These are phyloP conservation scores for Eupithecia abbreviata DNA, from an alignment of 2,888 invertebrate genomes.

Conservation along the genomic window DNA sequence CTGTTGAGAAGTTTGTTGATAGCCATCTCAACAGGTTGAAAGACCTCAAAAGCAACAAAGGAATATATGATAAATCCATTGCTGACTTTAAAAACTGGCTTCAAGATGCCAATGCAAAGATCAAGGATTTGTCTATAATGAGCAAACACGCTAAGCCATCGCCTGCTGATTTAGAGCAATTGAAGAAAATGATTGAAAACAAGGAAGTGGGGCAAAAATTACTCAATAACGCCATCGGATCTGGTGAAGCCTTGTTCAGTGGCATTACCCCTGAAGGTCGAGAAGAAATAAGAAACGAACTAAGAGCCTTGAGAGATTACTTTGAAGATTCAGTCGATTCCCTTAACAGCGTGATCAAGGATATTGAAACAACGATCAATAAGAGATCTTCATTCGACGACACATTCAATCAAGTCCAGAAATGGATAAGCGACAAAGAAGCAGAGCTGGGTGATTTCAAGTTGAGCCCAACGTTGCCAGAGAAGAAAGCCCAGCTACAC, in stretches of 20 bases:
- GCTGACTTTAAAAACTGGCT: slow-evolving; percentile 91
- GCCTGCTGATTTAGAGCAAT: slow-evolving; percentile 89
- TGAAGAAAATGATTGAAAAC: slow-evolving; percentile 88
- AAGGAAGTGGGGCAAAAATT: slow-evolving; percentile 91
- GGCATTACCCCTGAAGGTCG: slow-evolving; percentile 94
- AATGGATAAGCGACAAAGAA: slow-evolving; percentile 92
- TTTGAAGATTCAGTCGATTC: slow-evolving; percentile 94
- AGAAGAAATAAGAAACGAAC: slow-evolving; percentile 91
- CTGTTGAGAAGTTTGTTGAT: slow-evolving; percentile 87
- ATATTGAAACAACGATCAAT: slow-evolving; percentile 93
- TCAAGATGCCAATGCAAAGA: slow-evolving; percentile 88
- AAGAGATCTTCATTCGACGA: slow-evolving; percentile 97
- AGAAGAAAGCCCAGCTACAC: slow-evolving; percentile 94
- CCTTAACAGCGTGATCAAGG: slow-evolving; percentile 92
- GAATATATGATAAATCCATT: slow-evolving; percentile 86
- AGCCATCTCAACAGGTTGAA: slow-evolving; percentile 88
- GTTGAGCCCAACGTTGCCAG: slow-evolving; percentile 90
- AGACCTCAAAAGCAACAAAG: slow-evolving; percentile 88
- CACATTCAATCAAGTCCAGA: slow-evolving; percentile 93
- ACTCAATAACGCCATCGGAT: slow-evolving; percentile 91
- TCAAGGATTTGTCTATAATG: slow-evolving; percentile 88
- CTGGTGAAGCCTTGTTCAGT: slow-evolving; percentile 94
- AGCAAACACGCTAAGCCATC: slow-evolving; percentile 91
- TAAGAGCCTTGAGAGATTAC: slow-evolving; percentile 90
- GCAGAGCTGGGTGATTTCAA: slow-evolving; percentile 89